These are phyloP conservation scores for Porites rus DNA, from an alignment of 92 coral and sea anemone genomes.

Conservation along the genomic window DNA sequence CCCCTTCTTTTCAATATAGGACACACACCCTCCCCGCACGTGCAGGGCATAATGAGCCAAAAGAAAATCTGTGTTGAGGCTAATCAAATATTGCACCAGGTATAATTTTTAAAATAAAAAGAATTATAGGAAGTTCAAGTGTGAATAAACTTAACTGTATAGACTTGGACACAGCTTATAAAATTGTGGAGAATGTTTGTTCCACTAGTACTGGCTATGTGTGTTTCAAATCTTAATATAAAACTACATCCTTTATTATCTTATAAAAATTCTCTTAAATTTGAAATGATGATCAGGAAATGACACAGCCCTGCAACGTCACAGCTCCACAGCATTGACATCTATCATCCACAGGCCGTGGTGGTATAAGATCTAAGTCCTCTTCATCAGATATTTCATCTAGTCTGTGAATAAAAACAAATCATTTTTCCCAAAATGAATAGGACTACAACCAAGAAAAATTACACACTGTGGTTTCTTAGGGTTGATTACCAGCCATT, in stretches of 20 bases:
- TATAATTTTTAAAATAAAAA: no score
- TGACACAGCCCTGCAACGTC: conserved; percentile 61
- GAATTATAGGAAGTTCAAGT: no score
- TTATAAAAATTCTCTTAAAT: neutral
- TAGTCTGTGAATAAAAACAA: conserved; percentile 49
- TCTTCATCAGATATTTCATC: conserved; percentile 96
- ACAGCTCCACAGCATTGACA: conserved; percentile 83
- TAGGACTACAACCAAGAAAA: neutral
- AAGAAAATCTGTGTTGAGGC: no score
- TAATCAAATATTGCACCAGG: no score
- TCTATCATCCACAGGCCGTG: conserved; percentile 80
- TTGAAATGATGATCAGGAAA: conserved; percentile 59
- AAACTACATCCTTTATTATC: conserved; percentile 3
- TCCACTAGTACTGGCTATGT: no score
- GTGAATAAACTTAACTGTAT: no score
- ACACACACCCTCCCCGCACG: no score
- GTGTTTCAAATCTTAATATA: neutral
- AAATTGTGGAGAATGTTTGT: no score
- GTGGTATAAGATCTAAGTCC: conserved; percentile 92
- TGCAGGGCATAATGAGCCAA: no score
- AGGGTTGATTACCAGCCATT: no score
- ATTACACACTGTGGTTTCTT: neutral
- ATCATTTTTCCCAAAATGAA: neutral
- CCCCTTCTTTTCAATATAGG: no score
- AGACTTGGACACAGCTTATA: no score